Evolutionary conservation across 2,888 invertebrate genomes (phyloP), one percentile per base, ranked within the genome.

Genomic region (Argyra leucocephala): DNA sequence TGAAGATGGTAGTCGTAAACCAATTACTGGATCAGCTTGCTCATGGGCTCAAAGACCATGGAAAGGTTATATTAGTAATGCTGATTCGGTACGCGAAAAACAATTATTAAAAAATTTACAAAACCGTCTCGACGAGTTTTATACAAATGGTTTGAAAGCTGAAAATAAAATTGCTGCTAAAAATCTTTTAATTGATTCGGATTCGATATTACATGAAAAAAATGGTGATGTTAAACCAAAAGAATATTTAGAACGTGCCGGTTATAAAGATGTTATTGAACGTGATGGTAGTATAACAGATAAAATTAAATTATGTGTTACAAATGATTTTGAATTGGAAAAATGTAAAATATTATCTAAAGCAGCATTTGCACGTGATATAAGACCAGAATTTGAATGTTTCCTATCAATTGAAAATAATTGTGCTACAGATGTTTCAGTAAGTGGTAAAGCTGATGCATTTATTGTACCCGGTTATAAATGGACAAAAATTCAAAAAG

Each of bases 21-120:
- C 88, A 1, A 81, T 91, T 15, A 86, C 83, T 36, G 84, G 83
- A 5, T 83, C 85, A 59, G 81, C 86, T 1, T 93, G 92, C 74
- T 85, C 87, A 0, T 93, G 92, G 92, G 91, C 91, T 0, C 89
- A 89, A 0, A 83, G 91, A 66, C 92, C 92, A n/a, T 92, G 92
- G 90, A 90, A 87, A 74, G 89, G 89, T 15, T 83, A 88, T 71
- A 81, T 90, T 74, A 86, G 86, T 7, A 89, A 89, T 73, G 84
- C 84, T 15, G 86, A 85, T 66, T 70, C 73, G 12, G 76, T 78
- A 1, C 74, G 71, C 22, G 76, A 75, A 5, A 66, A 72, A 1
- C 70, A 75, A 59, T 70, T 75, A n/a, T 67, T 79, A 36, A 73
- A 76, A 37, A 72, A 74, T 62, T 69, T 80, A 61, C 80, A 80